These are phyloP conservation scores for Drosophila falleni DNA, from an alignment of 2,888 invertebrate genomes.

Conservation along the genomic window DNA sequence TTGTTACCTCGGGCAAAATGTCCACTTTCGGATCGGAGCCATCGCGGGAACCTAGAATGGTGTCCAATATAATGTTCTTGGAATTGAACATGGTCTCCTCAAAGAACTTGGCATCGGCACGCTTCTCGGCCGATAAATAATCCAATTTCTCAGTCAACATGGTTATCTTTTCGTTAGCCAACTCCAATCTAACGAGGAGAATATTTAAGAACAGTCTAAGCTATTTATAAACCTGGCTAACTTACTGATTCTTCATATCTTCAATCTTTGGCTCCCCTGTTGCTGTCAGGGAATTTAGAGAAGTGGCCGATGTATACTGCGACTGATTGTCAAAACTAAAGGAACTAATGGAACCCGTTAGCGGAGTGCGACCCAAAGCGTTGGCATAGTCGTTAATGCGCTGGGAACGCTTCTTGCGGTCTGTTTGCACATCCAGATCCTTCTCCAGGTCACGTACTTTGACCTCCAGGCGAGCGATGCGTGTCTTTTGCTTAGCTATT, in stretches of 20 bases:
- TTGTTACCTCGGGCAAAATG: slow-evolving; percentile 3
- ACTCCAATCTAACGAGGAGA: slow-evolving; percentile 73
- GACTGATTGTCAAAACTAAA: slow-evolving; percentile 83
- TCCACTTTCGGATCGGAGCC: neutral
- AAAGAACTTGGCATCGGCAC: slow-evolving; percentile 82
- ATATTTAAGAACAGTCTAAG: neutral
- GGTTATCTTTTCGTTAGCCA: slow-evolving; percentile 82
- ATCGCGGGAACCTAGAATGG: slow-evolving; percentile 63
- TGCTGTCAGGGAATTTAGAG: slow-evolving; percentile 30
- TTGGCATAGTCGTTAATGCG: slow-evolving; percentile 83
- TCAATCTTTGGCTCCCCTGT: slow-evolving; percentile 46
- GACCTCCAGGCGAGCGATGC: slow-evolving; percentile 80
- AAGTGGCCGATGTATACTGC: slow-evolving; percentile 43
- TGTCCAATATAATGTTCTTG: slow-evolving; percentile 80
- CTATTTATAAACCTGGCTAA: neutral
- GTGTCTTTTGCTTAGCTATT: slow-evolving; percentile 78
- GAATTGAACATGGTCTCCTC: slow-evolving; percentile 82
- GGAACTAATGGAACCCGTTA: slow-evolving; percentile 71
- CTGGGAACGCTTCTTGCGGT: slow-evolving; percentile 82
- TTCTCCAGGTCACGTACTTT: slow-evolving; percentile 83
- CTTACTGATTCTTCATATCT: slow-evolving; percentile 82
- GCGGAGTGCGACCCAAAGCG: slow-evolving; percentile 64
- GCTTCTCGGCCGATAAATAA: slow-evolving; percentile 78
- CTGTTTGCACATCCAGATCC: slow-evolving; percentile 76
- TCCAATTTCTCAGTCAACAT: slow-evolving; percentile 82